Evolutionary conservation across 2,113 vertebrate genomes (phyloP).

Genomic region (Pachypanchax playfairii): DNA sequence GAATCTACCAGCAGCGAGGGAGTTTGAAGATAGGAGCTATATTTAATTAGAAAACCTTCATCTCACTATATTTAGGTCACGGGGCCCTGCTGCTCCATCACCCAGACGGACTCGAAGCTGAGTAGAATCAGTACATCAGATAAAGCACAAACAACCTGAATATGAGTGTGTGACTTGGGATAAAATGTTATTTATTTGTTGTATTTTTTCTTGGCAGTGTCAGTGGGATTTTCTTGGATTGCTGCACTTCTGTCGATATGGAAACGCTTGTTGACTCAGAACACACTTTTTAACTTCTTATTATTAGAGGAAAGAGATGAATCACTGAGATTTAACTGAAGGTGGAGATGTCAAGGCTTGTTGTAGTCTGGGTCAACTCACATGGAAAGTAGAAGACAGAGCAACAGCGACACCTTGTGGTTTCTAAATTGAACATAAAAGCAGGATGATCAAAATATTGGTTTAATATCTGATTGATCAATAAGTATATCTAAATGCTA

Average conservation of each 20-base stretch:
- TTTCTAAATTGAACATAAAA: neutral
- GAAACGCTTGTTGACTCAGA: neutral
- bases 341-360: neutral
- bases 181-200: too few species aligned
- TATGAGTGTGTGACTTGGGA: neutral
- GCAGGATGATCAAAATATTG: too few species aligned
- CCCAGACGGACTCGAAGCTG: slow-evolving; percentile 14
- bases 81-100: slow-evolving; percentile 41
- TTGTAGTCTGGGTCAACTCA: neutral
- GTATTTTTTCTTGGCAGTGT: neutral
- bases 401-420: slow-evolving; percentile 62
- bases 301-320: too few species aligned
- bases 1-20: slow-evolving; percentile 39
- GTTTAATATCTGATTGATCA: neutral
- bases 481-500: neutral
- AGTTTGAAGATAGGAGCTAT: slow-evolving; percentile 37
- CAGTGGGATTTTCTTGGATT: neutral
- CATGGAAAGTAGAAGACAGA: neutral
- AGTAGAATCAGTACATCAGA: slow-evolving; percentile 19
- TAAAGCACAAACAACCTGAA: slow-evolving; percentile 10
- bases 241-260: neutral
- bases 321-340: neutral
- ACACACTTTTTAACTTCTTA: neutral
- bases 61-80: slow-evolving; percentile 62
- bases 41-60: slow-evolving; percentile 66